Base-by-base conservation (phyloP, 2,797 vertebrate species). In the Lerista edwardsae region DNA sequence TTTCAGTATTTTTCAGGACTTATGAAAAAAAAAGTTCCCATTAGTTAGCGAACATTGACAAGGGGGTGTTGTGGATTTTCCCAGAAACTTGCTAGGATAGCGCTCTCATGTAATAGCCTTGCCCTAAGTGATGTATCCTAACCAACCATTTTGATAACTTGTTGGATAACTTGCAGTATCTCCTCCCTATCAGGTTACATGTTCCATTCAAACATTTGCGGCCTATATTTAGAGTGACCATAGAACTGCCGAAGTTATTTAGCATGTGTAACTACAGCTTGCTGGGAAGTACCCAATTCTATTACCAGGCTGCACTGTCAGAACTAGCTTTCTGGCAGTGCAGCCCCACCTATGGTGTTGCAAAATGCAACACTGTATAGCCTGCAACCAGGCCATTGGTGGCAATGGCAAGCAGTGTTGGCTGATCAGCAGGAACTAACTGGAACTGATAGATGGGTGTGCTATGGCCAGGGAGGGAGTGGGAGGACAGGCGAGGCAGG, bases 1-100 rank as follows among this genome's bases (percentile, higher is more conserved):
- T 93, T 91, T 95, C 91, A 92, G 91, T 85, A 90, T 87, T 87
- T 91, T 94, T 95, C 91, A 91, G 86, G 93, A 5, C n/a, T 23
- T 47, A 25, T 73, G 14, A 36, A 91, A 94, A 91, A 92, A 92
- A 90, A 85, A 88, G 89, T 84, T 73, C 83, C 62, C 79, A 92
- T 86, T 73, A n/a, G 74, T 84, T 86, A 91, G 88, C 57, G 76
- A 94, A 90, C 81, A 90, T 25, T 27, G 82, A 90, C 69, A 87
- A 86, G 0, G 25, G 2, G 0, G 91, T 55, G 75, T 79, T 86
- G 75, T 86, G 27, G 1, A 31, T 76, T 64, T 82, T 80, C 19
- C 23, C 19, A 51, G 47, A 82, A 75, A 21, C 15, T 79, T 81
- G 27, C 23, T 79, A 69, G 82, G 81, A 81, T 61, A 2, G 21